Conservation (phyloP, 2,113 vertebrate species). For the Microtus oregoni region DNA sequence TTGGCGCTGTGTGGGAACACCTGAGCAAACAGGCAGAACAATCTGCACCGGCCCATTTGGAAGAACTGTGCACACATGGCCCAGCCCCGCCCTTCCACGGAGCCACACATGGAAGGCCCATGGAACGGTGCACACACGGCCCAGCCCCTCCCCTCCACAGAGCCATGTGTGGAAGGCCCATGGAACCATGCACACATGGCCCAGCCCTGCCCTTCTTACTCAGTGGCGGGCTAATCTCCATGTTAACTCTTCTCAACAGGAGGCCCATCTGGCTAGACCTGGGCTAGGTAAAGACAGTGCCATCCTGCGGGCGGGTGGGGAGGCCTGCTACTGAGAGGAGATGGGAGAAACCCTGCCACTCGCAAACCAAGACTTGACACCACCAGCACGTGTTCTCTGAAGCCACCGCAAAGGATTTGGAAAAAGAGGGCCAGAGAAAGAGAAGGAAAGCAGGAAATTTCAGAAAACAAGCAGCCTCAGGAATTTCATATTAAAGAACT, state of each 20-base stretch:
- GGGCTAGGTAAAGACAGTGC: background rate
- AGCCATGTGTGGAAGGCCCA: background rate
- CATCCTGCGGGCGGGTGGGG: too few species aligned
- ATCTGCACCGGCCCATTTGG: too few species aligned
- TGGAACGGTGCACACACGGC: background rate
- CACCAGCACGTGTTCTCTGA: accelerated
- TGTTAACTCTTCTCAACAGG: background rate
- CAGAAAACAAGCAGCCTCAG: background rate
- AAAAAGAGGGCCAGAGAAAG: background rate
- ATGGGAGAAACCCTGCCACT: accelerated
- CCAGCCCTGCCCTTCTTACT: background rate
- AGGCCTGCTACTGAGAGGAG: background rate
- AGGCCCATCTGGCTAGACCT: accelerated
- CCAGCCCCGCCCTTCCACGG: background rate
- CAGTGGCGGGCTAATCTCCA: too few species aligned
- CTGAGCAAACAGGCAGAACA: background rate
- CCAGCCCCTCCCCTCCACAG: background rate
- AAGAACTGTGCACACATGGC: background rate
- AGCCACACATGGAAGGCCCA: background rate
- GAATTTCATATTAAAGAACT: background rate
- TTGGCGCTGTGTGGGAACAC: accelerated
- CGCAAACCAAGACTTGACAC: background rate
- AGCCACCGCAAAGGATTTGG: background rate
- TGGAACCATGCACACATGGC: too few species aligned
- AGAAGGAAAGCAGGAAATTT: background rate